Conservation (phyloP, 92 coral and sea anemone species). For the Plumapathes pennacea region DNA sequence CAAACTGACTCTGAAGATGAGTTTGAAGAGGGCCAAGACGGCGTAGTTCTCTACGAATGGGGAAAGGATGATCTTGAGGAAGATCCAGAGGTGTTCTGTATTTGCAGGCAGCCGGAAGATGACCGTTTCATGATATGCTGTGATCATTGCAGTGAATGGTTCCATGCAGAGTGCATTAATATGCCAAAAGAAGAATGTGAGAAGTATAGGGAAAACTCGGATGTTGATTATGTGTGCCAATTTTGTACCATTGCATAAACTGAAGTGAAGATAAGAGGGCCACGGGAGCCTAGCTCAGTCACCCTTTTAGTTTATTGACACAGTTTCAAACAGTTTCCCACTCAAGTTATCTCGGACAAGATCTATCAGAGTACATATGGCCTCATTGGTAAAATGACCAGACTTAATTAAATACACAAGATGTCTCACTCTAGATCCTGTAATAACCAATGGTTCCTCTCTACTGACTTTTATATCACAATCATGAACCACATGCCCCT, state of each 20-base stretch:
- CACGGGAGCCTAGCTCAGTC: background rate
- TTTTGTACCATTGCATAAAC: constrained; percentile 20
- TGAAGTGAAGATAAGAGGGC: constrained; percentile 3
- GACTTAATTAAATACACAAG: constrained; percentile 38
- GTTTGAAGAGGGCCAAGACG: constrained; percentile 35
- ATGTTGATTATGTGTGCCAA: constrained; percentile 46
- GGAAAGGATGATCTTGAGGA: constrained; percentile 14
- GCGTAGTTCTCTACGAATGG: constrained; percentile 47
- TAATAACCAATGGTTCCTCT: constrained; percentile 39
- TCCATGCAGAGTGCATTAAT: constrained; percentile 50
- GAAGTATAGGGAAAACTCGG: constrained; percentile 32
- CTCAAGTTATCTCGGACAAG: constrained; percentile 31
- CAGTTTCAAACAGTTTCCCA: constrained; percentile 10
- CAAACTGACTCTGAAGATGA: constrained; percentile 3
- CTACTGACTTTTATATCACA: constrained; percentile 42
- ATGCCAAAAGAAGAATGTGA: constrained; percentile 34
- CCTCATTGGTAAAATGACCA: constrained; percentile 24
- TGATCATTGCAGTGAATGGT: constrained; percentile 62
- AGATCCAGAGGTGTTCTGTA: constrained; percentile 35
- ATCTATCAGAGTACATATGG: constrained; percentile 40
- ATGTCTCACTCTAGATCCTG: constrained; percentile 47
- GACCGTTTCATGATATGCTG: constrained; percentile 65
- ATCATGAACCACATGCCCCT: constrained; percentile 43
- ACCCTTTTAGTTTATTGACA: constrained; percentile 5
- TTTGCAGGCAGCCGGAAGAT: constrained; percentile 68